phyloP scores from a whole-genome alignment of 2,797 vertebrate genomes.

The Aselliscus stoliczkanus region DNA sequence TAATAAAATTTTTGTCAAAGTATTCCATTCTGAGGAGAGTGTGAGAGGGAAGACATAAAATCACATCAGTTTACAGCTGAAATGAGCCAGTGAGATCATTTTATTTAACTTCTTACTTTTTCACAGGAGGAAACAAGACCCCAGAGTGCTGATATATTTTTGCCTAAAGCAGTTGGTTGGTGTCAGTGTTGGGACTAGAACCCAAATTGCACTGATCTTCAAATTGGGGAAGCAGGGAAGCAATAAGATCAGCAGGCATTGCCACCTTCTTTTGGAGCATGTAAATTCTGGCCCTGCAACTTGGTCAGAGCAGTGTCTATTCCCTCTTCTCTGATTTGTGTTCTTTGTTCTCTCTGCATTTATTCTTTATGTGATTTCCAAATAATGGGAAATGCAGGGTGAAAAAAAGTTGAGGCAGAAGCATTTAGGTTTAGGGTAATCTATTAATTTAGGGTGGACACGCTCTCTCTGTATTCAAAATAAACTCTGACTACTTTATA shows the following conservation, averaged over 20 bases:
- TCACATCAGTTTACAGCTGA: background rate
- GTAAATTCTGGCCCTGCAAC: background rate
- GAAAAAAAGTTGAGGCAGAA: background rate
- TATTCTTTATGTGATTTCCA: background rate
- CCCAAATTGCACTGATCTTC: background rate
- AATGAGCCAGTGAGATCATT: background rate
- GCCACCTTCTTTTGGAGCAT: background rate
- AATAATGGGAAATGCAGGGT: background rate
- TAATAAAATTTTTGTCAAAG: background rate
- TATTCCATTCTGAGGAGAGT: background rate
- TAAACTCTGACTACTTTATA: background rate
- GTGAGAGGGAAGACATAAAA: background rate
- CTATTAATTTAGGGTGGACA: background rate
- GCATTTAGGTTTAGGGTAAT: background rate
- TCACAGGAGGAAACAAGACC: background rate
- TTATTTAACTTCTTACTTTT: background rate
- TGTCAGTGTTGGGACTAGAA: background rate
- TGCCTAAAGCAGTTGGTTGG: background rate
- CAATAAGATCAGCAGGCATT: background rate
- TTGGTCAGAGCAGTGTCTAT: background rate
- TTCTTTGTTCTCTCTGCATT: background rate
- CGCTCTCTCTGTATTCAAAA: background rate
- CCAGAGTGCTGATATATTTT: background rate
- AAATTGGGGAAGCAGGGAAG: background rate
- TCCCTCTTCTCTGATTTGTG: background rate